These are phyloP conservation scores for Oncorhynchus gorbuscha DNA, from an alignment of 2,113 vertebrate genomes.

Conservation along the genomic window DNA sequence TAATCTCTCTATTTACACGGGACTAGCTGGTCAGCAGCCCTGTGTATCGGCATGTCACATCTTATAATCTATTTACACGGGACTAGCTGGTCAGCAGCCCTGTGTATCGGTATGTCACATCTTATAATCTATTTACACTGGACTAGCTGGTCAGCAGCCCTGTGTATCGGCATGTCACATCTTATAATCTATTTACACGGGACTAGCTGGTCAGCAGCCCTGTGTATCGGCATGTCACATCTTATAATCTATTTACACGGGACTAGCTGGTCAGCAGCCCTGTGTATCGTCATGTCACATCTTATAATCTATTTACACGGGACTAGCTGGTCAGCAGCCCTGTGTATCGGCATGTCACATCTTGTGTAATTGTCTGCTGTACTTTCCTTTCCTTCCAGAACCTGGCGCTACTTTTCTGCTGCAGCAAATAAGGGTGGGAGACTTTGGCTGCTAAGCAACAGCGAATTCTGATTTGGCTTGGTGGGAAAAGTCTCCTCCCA, in stretches of 20 bases:
- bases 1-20: background rate
- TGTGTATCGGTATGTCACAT: no score
- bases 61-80: background rate
- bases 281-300: no score
- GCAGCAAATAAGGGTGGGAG: conserved; percentile 23
- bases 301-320: no score
- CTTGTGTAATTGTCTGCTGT: background rate
- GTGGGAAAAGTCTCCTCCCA: conserved; percentile 9
- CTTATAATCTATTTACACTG: no score
- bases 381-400: background rate
- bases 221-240: background rate
- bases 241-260: background rate
- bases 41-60: background rate
- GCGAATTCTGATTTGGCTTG: conserved; percentile 21
- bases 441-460: conserved; percentile 45
- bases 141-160: no score
- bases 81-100: no score
- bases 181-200: no score
- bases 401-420: conserved; percentile 6
- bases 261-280: no score
- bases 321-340: no score
- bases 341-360: background rate
- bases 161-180: no score
- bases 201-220: no score
- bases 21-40: no score